Percentiles rank a stretch among this genome's conserved stretches.
phyloP scores from a whole-genome alignment of 2,888 invertebrate genomes.

The Anoplius nigerrimus region DNA sequence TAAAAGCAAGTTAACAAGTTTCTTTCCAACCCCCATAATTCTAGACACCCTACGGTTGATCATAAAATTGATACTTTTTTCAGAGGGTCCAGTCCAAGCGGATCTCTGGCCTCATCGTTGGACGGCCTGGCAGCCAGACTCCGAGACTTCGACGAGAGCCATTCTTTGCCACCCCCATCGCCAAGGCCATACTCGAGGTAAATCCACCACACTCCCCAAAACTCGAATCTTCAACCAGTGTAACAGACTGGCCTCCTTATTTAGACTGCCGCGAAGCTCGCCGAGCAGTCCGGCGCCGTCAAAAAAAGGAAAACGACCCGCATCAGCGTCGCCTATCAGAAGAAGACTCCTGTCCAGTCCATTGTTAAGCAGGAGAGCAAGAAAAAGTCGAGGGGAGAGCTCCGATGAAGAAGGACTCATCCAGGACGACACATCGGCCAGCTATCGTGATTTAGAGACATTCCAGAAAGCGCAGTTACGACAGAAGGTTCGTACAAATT shows the following conservation, averaged over 20 bases:
- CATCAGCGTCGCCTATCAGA: constrained; percentile 88
- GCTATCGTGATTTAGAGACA: constrained; percentile 90
- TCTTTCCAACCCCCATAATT: too few relatives aligned
- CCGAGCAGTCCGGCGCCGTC: constrained; percentile 85
- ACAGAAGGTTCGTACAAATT: constrained; percentile 89
- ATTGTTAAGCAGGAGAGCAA: constrained; percentile 83
- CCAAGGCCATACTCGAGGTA: constrained; percentile 69
- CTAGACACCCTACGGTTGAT: too few relatives aligned
- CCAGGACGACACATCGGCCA: constrained; percentile 78
- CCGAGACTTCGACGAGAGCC: constrained; percentile 71
- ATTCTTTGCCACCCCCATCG: constrained; percentile 73
- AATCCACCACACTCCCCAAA: too few relatives aligned
- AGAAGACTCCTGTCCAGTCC: constrained; percentile 88
- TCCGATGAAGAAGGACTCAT: constrained; percentile 86
- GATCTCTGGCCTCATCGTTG: constrained; percentile 69
- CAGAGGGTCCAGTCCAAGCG: constrained; percentile 68
- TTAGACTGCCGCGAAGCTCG: constrained; percentile 84
- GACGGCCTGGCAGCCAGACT: constrained; percentile 70
- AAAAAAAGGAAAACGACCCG: constrained; percentile 84
- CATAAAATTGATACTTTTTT: constrained; percentile 13
- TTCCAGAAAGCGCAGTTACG: constrained; percentile 94
- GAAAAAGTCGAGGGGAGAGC: constrained; percentile 87
- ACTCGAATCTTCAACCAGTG: too few relatives aligned
- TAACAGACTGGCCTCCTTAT: too few relatives aligned
- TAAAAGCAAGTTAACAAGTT: too few relatives aligned